Evolutionary conservation across 2,797 vertebrate genomes (phyloP).

Genomic region (Tenualosa thibaudeaui): DNA sequence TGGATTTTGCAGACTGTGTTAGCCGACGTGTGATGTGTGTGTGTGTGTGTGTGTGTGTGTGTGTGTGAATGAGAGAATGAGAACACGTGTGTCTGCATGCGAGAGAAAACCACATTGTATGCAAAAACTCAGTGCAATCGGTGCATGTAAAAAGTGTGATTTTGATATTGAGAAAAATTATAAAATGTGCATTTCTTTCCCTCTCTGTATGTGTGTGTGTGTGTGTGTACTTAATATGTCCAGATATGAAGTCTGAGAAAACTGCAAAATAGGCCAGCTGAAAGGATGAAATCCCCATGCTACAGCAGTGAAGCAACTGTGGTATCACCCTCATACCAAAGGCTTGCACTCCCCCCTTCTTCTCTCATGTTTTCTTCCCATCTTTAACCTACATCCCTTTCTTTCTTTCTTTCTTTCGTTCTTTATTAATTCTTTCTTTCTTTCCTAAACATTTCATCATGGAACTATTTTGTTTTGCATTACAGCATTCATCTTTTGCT

Average conservation of each 20-base stretch:
- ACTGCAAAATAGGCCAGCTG: not conserved
- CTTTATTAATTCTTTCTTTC: not conserved
- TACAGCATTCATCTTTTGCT: not conserved
- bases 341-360: not conserved
- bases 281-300: not conserved
- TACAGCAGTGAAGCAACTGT: not conserved
- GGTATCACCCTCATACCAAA: conserved; percentile 2
- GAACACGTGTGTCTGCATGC: not conserved
- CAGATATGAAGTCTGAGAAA: not conserved
- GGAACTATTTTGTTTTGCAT: not conserved
- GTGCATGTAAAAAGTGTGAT: not conserved
- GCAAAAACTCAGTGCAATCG: not conserved
- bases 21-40: not conserved
- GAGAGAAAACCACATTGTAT: not conserved
- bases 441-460: not conserved
- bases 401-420: not conserved
- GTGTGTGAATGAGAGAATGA: not conserved
- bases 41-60: not conserved
- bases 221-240: not conserved
- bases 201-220: not conserved
- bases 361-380: not conserved
- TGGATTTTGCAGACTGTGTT: not conserved
- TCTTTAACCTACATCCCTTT: not conserved
- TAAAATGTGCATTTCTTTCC: not conserved
- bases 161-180: not conserved